Conservation (phyloP, 2,797 vertebrate genomes). For the Enteromius mattozi region DNA sequence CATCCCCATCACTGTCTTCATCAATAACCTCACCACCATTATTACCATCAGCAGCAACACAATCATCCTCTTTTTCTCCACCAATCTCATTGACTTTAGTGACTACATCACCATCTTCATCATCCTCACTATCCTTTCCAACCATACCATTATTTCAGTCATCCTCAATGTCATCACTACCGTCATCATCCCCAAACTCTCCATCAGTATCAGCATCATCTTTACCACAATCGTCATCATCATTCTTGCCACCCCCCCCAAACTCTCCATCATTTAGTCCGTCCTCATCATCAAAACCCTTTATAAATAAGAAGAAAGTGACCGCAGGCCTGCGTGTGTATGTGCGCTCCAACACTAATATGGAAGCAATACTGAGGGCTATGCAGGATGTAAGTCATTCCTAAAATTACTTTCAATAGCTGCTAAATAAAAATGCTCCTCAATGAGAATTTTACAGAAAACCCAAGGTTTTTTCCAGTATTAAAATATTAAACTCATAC, state of each 20-base stretch:
- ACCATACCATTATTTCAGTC: neutral
- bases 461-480: neutral
- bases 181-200: neutral
- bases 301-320: neutral
- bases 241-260: neutral
- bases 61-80: neutral
- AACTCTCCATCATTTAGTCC: neutral
- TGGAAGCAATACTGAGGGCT: constrained; percentile 14
- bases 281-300: neutral
- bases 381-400: constrained; percentile 26
- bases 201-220: neutral
- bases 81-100: neutral
- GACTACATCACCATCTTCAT: neutral
- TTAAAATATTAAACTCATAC: neutral
- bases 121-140: neutral
- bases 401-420: neutral
- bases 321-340: constrained; percentile 22
- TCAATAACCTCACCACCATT: neutral
- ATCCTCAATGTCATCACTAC: neutral
- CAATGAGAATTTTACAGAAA: neutral
- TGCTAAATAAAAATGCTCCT: neutral
- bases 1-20: neutral
- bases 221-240: neutral
- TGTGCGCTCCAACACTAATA: neutral
- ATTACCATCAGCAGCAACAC: neutral